A percentile compares a stretch with the other conserved stretches of the same genome.
Conservation (phyloP, 64 coral and sea anemone species). For the Montipora efflorescens region DNA sequence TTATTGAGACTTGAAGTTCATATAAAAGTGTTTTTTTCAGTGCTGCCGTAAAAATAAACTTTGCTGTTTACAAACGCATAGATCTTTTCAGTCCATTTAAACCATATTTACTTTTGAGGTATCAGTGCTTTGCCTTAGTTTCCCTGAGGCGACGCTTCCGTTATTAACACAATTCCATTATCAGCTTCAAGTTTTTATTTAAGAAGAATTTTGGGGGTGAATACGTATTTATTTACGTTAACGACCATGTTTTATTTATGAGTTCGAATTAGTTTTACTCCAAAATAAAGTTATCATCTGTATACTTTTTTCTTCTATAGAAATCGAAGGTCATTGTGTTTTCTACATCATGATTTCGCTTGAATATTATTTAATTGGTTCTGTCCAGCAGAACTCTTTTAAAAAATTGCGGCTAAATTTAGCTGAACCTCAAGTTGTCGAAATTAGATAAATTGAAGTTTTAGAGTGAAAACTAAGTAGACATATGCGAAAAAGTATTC, state of each 20-base stretch:
- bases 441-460: slow-evolving; percentile 2
- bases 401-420: slow-evolving; percentile 14
- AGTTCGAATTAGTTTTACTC: background rate
- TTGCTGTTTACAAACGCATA: no score
- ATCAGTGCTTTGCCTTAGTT: background rate
- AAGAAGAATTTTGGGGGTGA: no score
- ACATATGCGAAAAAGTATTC: background rate
- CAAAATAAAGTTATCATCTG: background rate
- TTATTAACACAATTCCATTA: no score
- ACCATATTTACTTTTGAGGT: no score
- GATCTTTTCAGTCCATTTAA: no score
- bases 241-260: background rate
- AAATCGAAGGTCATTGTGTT: background rate
- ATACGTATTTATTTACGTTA: background rate
- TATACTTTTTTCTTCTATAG: background rate
- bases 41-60: no score
- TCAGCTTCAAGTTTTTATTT: no score
- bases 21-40: no score
- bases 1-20: no score
- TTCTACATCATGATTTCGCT: no score
- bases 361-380: background rate
- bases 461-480: background rate
- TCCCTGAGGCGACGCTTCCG: background rate
- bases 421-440: background rate
- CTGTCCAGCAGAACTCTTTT: background rate